Base-by-base conservation (phyloP, 1,140 invertebrate species). In the Pristionchus pacificus region DNA sequence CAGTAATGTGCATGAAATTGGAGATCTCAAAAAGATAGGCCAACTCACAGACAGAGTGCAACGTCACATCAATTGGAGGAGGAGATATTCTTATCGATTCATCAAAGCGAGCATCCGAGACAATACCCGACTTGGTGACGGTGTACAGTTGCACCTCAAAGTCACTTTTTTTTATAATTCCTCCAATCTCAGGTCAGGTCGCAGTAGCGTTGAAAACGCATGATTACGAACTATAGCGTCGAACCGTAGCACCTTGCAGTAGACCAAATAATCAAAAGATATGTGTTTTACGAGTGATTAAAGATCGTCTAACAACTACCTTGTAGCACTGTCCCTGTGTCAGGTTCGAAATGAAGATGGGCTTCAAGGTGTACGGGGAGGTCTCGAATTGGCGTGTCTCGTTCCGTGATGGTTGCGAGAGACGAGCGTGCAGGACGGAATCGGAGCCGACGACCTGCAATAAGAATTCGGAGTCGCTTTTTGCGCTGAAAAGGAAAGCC, bases 101-200 rank as follows among this genome's bases (percentile, higher is more conserved):
- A 63, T 82, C 80, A 60, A 77, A 77, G 28, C 77, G 68, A 27
- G 79, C 68, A 25, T 74, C 72, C 1, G 81, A 83, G 24, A 84
- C 79, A 27, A 83, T 83, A 59, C 81, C 81, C 19, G 81, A 80
- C 27, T 75, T 74, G 0, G 81, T 83, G 15, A 83, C 81, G 6
- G 81, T 83, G 72, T 83, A 83, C 1, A 82, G 33, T 65, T 79
- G 78, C 30, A 82, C 66, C 64, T 58, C 24, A 65, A 24, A 6
- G 38, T 10, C 38, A 49, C 19, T 19, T 49, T n/a, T n/a, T n/a
- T n/a, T n/a, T n/a, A n/a, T n/a, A n/a, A n/a, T n/a, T n/a, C n/a
- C n/a, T n/a, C n/a, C n/a, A n/a, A n/a, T n/a, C n/a, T n/a, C n/a
- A n/a, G n/a, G n/a, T n/a, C n/a, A n/a, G n/a, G n/a, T n/a, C n/a